These are phyloP conservation scores for Passer domesticus DNA, from an alignment of 2,113 vertebrate species.

Conservation along the genomic window DNA sequence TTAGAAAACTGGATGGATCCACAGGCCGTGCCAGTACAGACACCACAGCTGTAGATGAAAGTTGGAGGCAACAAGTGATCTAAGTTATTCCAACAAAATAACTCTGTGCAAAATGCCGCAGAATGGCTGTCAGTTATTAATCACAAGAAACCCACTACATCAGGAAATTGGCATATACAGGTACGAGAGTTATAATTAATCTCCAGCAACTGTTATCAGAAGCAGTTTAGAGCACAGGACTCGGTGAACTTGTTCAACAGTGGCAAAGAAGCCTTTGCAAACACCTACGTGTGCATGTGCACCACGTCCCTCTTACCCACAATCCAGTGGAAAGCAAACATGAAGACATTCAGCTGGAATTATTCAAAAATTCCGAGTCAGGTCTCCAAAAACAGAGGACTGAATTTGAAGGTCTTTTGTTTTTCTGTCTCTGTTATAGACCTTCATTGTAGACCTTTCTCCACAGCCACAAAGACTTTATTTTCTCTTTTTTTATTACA, in stretches of 20 bases:
- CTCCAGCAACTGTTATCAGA: not conserved
- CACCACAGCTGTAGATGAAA: not conserved
- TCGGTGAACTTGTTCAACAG: not conserved
- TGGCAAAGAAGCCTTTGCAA: not conserved
- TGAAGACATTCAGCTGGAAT: not conserved
- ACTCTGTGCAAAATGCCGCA: not conserved
- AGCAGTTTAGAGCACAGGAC: not conserved
- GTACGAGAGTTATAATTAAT: not conserved
- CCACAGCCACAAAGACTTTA: not conserved
- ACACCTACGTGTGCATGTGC: accelerated
- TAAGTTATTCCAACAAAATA: not conserved
- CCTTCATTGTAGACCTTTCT: not conserved
- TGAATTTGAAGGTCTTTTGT: not conserved
- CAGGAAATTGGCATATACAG: not conserved
- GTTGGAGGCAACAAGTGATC: not conserved
- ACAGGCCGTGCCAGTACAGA: not conserved
- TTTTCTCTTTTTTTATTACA: not conserved
- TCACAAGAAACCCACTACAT: not conserved
- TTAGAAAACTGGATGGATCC: not conserved
- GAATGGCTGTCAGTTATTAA: not conserved
- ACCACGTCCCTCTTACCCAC: not conserved
- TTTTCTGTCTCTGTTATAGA: not conserved
- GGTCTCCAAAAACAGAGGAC: not conserved
- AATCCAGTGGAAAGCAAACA: not conserved
- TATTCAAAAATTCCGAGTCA: not conserved